Percentiles rank a stretch among this genome's conserved stretches.
phyloP scores from a whole-genome alignment of 2,888 invertebrate species.

The Bombyx huttoni region DNA sequence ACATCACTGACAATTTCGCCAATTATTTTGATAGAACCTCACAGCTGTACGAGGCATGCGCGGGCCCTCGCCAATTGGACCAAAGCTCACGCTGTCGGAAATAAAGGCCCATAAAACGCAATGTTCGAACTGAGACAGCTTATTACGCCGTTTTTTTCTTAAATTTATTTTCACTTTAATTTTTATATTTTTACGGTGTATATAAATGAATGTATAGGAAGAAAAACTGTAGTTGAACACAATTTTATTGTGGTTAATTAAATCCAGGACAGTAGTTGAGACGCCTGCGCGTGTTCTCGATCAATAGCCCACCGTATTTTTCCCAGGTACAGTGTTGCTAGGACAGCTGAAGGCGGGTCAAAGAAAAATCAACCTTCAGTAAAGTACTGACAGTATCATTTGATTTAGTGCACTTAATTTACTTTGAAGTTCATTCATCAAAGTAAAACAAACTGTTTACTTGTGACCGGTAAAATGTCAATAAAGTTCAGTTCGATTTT shows the following conservation, averaged over 20 bases:
- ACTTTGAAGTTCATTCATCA: slow-evolving; percentile 21
- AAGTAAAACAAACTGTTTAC: slow-evolving; percentile 30
- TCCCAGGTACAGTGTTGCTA: slow-evolving; percentile 18
- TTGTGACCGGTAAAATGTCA: slow-evolving; percentile 20
- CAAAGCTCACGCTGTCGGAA: slow-evolving; percentile 34
- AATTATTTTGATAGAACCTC: slow-evolving; percentile 35
- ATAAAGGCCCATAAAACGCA: slow-evolving; percentile 4
- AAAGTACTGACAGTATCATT: slow-evolving; percentile 13
- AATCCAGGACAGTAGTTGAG: slow-evolving; percentile 2
- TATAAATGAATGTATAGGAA: background rate
- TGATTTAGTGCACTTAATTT: slow-evolving; percentile 5
- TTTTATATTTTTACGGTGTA: no score
- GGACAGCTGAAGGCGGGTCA: slow-evolving; percentile 3
- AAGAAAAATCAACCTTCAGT: slow-evolving; percentile 9
- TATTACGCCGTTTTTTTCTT: no score
- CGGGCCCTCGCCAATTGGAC: slow-evolving; percentile 46
- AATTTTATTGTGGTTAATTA: background rate
- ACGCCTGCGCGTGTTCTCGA: slow-evolving; percentile 59
- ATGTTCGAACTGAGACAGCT: no score
- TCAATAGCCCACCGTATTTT: slow-evolving; percentile 35
- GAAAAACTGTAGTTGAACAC: no score
- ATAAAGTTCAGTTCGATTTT: slow-evolving; percentile 23
- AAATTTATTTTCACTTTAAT: no score
- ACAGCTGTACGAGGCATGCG: slow-evolving; percentile 43
- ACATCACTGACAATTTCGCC: slow-evolving; percentile 49